Evolutionary conservation across 64 coral and sea anemone species (phyloP).

Genomic region (Anthopleura sola): DNA sequence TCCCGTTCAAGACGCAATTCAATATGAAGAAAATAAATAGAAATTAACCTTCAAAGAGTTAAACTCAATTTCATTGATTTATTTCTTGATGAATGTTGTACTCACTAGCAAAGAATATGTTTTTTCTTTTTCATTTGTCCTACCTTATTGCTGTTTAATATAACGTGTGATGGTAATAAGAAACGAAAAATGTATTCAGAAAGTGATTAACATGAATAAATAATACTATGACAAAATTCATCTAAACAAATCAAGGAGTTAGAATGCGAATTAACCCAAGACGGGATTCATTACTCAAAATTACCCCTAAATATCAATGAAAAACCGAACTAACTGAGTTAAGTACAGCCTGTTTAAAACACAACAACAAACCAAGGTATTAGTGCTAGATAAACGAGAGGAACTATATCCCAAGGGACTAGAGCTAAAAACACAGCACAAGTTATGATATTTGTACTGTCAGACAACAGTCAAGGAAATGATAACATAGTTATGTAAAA

Average conservation of each 20-base stretch:
- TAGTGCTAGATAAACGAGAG: background rate
- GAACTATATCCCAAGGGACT: background rate
- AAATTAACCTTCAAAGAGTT: background rate
- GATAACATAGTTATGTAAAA: background rate
- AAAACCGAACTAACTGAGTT: no score
- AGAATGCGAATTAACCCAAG: background rate
- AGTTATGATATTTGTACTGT: no score
- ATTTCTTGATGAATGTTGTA: background rate
- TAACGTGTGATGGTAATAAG: background rate
- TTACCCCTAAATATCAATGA: no score
- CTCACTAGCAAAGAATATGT: background rate
- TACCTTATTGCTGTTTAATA: background rate
- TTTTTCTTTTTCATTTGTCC: background rate
- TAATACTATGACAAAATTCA: background rate
- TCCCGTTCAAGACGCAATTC: background rate
- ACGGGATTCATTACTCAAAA: background rate
- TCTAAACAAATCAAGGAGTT: background rate
- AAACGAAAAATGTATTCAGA: background rate
- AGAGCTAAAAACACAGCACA: background rate
- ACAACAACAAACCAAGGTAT: background rate
- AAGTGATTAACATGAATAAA: conserved; percentile 6
- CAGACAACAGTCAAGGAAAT: background rate
- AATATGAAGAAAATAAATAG: background rate
- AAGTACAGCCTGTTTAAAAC: no score
- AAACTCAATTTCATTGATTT: background rate